Conservation (phyloP, 2,888 invertebrate species). For the Sisyra nigra region DNA sequence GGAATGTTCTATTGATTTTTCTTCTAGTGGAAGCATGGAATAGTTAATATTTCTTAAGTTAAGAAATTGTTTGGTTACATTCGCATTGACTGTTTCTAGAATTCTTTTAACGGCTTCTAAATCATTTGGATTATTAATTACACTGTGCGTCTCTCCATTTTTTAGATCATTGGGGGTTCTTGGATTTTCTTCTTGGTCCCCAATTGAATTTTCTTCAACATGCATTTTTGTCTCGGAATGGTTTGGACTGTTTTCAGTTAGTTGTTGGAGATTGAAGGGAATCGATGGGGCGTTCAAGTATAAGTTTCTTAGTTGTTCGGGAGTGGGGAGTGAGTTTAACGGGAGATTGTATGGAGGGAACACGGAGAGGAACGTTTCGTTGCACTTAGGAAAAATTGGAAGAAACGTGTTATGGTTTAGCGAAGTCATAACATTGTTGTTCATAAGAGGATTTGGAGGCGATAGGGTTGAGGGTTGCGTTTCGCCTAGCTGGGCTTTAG, state of each 20-base stretch:
- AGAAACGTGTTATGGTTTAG: slow-evolving; percentile 48
- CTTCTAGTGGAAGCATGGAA: slow-evolving; percentile 24
- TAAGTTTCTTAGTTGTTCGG: background rate
- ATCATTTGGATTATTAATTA: slow-evolving; percentile 13
- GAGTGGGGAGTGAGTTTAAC: background rate
- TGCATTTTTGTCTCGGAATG: too few relatives aligned
- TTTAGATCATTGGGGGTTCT: too few relatives aligned
- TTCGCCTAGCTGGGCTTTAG: background rate
- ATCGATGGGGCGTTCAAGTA: too few relatives aligned
- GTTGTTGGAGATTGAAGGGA: too few relatives aligned
- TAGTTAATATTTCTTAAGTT: slow-evolving; percentile 28
- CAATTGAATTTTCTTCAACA: too few relatives aligned
- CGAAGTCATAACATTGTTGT: slow-evolving; percentile 26
- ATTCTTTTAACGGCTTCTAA: slow-evolving; percentile 42
- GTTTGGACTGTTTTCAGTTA: too few relatives aligned
- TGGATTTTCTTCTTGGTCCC: too few relatives aligned
- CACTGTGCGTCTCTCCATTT: slow-evolving; percentile 22
- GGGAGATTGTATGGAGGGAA: background rate
- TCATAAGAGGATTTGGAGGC: slow-evolving; percentile 23
- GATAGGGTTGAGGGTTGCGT: background rate
- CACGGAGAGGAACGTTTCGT: slow-evolving; percentile 26
- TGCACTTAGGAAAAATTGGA: slow-evolving; percentile 57
- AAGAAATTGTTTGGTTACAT: slow-evolving; percentile 47
- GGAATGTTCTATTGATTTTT: slow-evolving; percentile 33
- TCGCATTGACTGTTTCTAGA: slow-evolving; percentile 46